Evolutionary conservation across 2,888 invertebrate species (phyloP).

Genomic region (Cataglyphis cursor): DNA sequence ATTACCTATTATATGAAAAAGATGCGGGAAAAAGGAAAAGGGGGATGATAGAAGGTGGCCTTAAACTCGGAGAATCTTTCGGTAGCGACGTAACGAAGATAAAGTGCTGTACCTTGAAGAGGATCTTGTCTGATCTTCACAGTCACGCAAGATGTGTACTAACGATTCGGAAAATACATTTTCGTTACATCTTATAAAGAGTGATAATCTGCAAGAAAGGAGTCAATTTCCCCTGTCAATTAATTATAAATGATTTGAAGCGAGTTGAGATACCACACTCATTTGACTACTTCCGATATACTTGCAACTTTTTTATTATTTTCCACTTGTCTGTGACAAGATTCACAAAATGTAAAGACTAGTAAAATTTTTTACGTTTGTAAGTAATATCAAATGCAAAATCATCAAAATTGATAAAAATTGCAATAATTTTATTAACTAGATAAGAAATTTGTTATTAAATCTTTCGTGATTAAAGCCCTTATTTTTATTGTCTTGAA

Average conservation of each 20-base stretch:
- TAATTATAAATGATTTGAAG: neutral
- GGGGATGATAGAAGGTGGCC: slow-evolving; percentile 37
- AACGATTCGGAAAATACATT: slow-evolving; percentile 50
- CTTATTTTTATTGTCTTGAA: neutral
- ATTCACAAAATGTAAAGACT: neutral
- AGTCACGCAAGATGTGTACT: slow-evolving; percentile 53
- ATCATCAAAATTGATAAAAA: slow-evolving; percentile 1
- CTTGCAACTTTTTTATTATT: neutral
- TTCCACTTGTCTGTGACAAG: neutral
- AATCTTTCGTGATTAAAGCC: neutral
- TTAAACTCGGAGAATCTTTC: slow-evolving; percentile 55
- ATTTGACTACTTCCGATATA: neutral
- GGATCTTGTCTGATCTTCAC: slow-evolving; percentile 41
- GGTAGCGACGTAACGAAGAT: slow-evolving; percentile 56
- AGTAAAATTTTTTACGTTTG: no score
- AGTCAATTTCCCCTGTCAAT: slow-evolving; percentile 6
- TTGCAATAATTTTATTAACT: neutral
- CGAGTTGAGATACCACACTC: neutral
- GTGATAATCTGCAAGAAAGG: slow-evolving; percentile 21
- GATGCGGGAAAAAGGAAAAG: neutral
- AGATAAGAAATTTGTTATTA: neutral
- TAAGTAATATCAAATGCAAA: neutral
- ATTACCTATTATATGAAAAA: slow-evolving; percentile 18
- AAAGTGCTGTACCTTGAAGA: slow-evolving; percentile 47
- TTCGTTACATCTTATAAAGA: slow-evolving; percentile 55